Percentiles rank a stretch among this genome's conserved stretches.
These are phyloP conservation scores for Ophiodon elongatus DNA, from an alignment of 2,113 vertebrate species.

Conservation along the genomic window DNA sequence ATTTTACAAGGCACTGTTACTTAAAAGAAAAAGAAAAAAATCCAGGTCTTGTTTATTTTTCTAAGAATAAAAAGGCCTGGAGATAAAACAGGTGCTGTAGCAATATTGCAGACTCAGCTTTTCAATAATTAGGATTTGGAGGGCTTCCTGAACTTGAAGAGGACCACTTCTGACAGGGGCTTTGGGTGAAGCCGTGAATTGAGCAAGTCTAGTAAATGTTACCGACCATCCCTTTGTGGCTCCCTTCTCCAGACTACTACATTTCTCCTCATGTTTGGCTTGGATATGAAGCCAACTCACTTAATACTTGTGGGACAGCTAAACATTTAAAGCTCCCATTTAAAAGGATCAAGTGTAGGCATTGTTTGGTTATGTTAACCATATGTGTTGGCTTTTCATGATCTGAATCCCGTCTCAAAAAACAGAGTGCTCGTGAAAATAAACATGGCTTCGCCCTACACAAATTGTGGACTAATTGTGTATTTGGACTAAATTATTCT, in stretches of 20 bases:
- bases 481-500: slow-evolving; percentile 82
- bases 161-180: slow-evolving; percentile 72
- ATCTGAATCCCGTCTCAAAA: slow-evolving; percentile 79
- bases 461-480: slow-evolving; percentile 84
- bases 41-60: slow-evolving; percentile 13
- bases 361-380: slow-evolving; percentile 87
- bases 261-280: slow-evolving; percentile 82
- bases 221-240: slow-evolving; percentile 60
- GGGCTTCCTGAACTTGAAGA: slow-evolving; percentile 56
- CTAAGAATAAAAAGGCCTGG: slow-evolving; percentile 8
- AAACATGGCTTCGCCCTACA: slow-evolving; percentile 83
- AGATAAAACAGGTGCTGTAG: slow-evolving; percentile 65
- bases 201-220: slow-evolving; percentile 76
- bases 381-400: slow-evolving; percentile 84
- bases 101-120: slow-evolving; percentile 34
- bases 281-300: slow-evolving; percentile 77
- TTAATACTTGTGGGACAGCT: slow-evolving; percentile 84
- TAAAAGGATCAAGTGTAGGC: slow-evolving; percentile 83
- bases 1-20: slow-evolving; percentile 31
- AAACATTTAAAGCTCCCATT: slow-evolving; percentile 83
- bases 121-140: slow-evolving; percentile 73
- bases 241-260: slow-evolving; percentile 77
- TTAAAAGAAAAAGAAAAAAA: slow-evolving; percentile 15
- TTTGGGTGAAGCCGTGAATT: slow-evolving; percentile 68
- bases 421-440: slow-evolving; percentile 80